These are phyloP conservation scores for Poecilia wingei DNA, from an alignment of 2,797 vertebrate species.

Conservation along the genomic window DNA sequence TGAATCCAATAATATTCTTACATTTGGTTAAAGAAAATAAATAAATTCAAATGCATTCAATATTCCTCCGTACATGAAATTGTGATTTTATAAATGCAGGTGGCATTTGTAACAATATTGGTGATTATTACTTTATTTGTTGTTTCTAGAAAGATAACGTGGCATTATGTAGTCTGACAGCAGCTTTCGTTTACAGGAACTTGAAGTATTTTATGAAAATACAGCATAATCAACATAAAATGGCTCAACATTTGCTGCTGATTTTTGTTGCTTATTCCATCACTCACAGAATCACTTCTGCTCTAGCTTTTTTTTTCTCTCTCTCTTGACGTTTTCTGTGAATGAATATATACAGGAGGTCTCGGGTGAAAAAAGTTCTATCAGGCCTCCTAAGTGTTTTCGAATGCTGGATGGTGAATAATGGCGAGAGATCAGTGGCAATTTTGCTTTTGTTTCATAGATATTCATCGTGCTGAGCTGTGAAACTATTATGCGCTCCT, in stretches of 20 bases:
- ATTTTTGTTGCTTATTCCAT: neutral
- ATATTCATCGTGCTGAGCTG: slow-evolving; percentile 44
- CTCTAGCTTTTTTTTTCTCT: neutral
- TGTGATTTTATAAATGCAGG: neutral
- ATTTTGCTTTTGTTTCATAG: slow-evolving; percentile 57
- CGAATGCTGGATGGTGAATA: slow-evolving; percentile 34
- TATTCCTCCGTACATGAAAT: neutral
- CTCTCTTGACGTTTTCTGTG: neutral
- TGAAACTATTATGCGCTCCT: slow-evolving; percentile 57
- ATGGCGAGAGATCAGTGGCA: slow-evolving; percentile 43
- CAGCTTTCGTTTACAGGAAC: neutral
- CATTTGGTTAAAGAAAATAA: neutral
- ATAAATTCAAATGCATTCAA: neutral
- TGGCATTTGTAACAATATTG: neutral
- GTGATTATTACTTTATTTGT: neutral
- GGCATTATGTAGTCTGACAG: neutral
- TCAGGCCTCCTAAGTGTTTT: slow-evolving; percentile 39
- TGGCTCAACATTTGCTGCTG: neutral
- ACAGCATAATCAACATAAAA: neutral
- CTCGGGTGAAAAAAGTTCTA: slow-evolving; percentile 21
- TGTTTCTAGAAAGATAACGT: neutral
- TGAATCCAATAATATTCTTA: neutral
- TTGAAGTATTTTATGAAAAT: neutral
- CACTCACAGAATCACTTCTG: neutral
- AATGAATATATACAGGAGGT: slow-evolving; percentile 10